phyloP scores from a whole-genome alignment of 2,888 invertebrate genomes.

The Chrysomela aeneicollis region DNA sequence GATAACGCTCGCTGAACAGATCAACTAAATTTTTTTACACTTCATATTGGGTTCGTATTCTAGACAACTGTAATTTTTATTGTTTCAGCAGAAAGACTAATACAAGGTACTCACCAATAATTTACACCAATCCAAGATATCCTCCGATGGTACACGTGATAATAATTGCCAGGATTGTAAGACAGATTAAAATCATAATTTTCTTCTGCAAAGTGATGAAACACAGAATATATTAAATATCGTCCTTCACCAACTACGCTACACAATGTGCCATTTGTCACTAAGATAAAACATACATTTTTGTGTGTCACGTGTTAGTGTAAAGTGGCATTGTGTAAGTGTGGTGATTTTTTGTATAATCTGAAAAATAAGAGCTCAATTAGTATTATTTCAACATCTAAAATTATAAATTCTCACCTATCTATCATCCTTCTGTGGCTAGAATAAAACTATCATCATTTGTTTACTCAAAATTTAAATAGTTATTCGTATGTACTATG shows the following conservation, averaged over 20 bases:
- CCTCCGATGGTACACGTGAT: slow-evolving; percentile 76
- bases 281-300: slow-evolving; percentile 26
- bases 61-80: not conserved
- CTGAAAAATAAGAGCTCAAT: slow-evolving; percentile 1
- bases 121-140: slow-evolving; percentile 66
- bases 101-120: slow-evolving; percentile 34
- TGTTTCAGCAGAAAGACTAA: not conserved
- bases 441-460: too few species aligned
- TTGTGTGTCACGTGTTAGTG: slow-evolving; percentile 13
- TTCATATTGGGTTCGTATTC: too few species aligned
- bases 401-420: not conserved
- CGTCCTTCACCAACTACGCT: slow-evolving; percentile 39
- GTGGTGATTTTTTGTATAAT: slow-evolving; percentile 10
- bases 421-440: not conserved
- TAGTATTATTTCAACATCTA: not conserved
- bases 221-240: slow-evolving; percentile 40
- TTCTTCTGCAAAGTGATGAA: slow-evolving; percentile 76
- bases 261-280: slow-evolving; percentile 53
- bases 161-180: slow-evolving; percentile 83
- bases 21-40: too few species aligned
- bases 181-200: slow-evolving; percentile 91
- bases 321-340: slow-evolving; percentile 19
- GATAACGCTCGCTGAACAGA: too few species aligned
- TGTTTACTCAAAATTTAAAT: too few species aligned
- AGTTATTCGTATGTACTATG: too few species aligned